Evolutionary conservation across 2,113 vertebrate species (phyloP).

Genomic region (Meleagris gallopavo): DNA sequence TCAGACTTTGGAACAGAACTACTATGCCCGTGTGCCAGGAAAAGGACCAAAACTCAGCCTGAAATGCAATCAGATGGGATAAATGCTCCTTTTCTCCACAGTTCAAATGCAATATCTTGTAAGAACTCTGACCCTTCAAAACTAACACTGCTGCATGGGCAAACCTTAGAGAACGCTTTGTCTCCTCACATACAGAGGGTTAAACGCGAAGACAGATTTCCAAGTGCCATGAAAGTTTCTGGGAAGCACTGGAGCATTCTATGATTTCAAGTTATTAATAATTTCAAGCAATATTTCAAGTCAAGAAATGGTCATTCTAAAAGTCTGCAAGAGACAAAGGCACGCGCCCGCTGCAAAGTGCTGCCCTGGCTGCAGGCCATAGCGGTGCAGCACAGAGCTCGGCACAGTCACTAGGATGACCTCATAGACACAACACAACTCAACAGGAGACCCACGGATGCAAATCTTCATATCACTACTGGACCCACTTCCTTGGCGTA

Average conservation of each 20-base stretch:
- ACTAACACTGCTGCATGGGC: not conserved
- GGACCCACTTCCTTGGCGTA: not conserved
- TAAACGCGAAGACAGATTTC: not conserved
- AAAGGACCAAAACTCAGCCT: not conserved
- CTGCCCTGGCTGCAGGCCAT: not conserved
- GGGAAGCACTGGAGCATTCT: not conserved
- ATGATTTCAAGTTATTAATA: not conserved
- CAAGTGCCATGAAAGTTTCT: not conserved
- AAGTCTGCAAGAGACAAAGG: not conserved
- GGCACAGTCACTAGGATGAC: not conserved
- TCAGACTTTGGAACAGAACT: not conserved
- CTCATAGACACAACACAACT: not conserved
- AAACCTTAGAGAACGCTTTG: not conserved
- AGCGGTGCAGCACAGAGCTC: not conserved
- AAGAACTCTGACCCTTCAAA: not conserved
- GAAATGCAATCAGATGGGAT: not conserved
- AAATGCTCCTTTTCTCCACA: not conserved
- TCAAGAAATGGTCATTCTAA: not conserved
- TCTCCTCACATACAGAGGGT: fast-evolving
- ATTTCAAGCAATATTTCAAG: not conserved
- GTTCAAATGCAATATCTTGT: not conserved
- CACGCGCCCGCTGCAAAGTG: fast-evolving
- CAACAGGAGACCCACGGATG: not conserved
- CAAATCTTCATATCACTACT: fast-evolving
- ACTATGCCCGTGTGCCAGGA: fast-evolving